Conservation (phyloP, 2,113 vertebrate species). For the Erinaceus europaeus region DNA sequence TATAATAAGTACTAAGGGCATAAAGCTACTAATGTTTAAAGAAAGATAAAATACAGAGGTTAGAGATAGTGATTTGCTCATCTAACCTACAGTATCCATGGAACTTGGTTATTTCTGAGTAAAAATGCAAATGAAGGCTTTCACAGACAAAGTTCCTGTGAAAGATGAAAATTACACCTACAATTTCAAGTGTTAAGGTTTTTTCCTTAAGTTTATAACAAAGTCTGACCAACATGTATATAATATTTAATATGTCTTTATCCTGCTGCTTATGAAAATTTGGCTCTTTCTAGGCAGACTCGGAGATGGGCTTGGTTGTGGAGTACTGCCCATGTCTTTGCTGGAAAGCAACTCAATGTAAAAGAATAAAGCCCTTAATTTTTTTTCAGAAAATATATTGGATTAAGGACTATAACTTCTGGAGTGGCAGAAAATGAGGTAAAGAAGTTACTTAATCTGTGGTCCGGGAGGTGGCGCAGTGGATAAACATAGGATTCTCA, state of each 20-base stretch:
- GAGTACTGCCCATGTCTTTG: neutral
- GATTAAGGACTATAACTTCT: neutral
- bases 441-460: no score
- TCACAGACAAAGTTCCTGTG: neutral
- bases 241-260: neutral
- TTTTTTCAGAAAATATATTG: neutral
- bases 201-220: neutral
- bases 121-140: neutral
- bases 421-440: neutral
- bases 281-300: neutral
- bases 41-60: neutral
- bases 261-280: neutral
- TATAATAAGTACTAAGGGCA: neutral
- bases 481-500: no score
- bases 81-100: neutral
- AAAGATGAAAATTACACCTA: neutral
- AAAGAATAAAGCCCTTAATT: neutral
- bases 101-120: neutral
- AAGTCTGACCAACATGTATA: neutral
- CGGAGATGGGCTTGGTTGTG: neutral
- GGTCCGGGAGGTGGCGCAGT: no score
- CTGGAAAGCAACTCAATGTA: neutral
- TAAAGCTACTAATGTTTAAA: neutral
- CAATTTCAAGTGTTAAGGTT: neutral
- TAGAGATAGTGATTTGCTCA: neutral